Base-by-base conservation (phyloP, 2,888 invertebrate species). In the Ypsolopha scabrella region DNA sequence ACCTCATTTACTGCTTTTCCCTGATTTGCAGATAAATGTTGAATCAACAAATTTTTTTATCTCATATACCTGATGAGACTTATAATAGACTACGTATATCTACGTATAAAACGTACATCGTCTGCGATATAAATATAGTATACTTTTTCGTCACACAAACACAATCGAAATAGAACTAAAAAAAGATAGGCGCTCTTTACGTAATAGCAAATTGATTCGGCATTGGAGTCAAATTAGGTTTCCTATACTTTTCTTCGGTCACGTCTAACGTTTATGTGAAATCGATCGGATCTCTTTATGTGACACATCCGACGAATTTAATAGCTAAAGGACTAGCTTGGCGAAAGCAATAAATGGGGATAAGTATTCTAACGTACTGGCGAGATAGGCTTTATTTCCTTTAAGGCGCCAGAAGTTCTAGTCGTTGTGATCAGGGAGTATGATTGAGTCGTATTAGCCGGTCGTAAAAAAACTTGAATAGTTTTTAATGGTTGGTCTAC, bases 181-280 rank as follows among this genome's bases (percentile, higher is more conserved):
- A 8, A 37, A 8, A 37, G 34, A 35, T 35, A n/a, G n/a, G n/a
- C n/a, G n/a, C n/a, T 36, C 37, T 53, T 53, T 53, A 53, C 47
- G 54, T 60, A 56, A 55, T 54, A 59, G 54, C 55, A 60, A 64
- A 67, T 65, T 66, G 62, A 63, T 63, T 67, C 59, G 57, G 59
- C 62, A 61, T 60, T 59, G 59, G 60, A 66, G 64, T 70, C 71
- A 75, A 81, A 80, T 79, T 75, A 79, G 73, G 65, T 34, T 62
- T 62, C 65, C 68, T 67, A 72, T 67, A 70, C 68, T 67, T 72
- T 65, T 67, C 64, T 36, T 68, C 68, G 72, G 80, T 81, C 81
- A 83, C 82, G 83, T 83, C 72, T 74, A 76, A 68, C 77, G 75
- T 85, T 86, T 85, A 85, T 83, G 79, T 66, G 81, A 83, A 86